Conservation (phyloP, 2,888 invertebrate genomes). For the Polylopha cassiicola region DNA sequence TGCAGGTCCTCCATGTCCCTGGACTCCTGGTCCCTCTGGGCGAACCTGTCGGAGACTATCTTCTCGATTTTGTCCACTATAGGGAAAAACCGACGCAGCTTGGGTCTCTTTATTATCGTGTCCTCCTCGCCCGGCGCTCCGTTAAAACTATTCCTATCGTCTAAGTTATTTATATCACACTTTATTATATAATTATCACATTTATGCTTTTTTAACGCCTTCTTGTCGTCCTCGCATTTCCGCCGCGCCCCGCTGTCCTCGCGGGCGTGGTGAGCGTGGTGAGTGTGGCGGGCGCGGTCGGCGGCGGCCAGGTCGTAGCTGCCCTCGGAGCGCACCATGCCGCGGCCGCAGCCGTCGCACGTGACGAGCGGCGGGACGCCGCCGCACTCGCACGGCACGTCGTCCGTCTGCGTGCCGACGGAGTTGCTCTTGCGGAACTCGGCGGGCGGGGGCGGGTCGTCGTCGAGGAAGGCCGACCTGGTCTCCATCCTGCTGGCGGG, state of each 20-base stretch:
- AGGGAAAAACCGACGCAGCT: conserved; percentile 55
- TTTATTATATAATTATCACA: conserved; percentile 65
- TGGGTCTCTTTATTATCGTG: conserved; percentile 59
- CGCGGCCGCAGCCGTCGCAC: conserved; percentile 44
- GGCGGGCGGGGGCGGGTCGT: conserved; percentile 42
- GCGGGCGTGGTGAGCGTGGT: conserved; percentile 72
- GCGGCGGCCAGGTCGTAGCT: conserved; percentile 55
- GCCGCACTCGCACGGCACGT: conserved; percentile 57
- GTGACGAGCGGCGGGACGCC: conserved; percentile 39
- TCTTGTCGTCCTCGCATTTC: conserved; percentile 50
- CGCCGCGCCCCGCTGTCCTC: conserved; percentile 43
- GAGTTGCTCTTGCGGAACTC: conserved; percentile 57
- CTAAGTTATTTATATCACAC: conserved; percentile 53
- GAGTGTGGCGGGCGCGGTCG: conserved; percentile 71
- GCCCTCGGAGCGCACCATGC: conserved; percentile 64
- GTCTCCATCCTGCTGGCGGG: conserved; percentile 61
- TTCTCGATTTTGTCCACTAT: conserved; percentile 56
- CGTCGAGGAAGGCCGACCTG: conserved; percentile 57
- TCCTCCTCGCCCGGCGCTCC: conserved; percentile 33
- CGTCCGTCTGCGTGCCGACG: conserved; percentile 65
- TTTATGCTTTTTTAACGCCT: conserved; percentile 64
- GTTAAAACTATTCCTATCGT: conserved; percentile 31
- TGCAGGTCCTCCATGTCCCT: conserved; percentile 57
- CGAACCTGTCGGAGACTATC: conserved; percentile 53
- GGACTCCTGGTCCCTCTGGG: conserved; percentile 37